phyloP scores from a whole-genome alignment of 2,888 invertebrate species.

The Acanthosepion lycidas region DNA sequence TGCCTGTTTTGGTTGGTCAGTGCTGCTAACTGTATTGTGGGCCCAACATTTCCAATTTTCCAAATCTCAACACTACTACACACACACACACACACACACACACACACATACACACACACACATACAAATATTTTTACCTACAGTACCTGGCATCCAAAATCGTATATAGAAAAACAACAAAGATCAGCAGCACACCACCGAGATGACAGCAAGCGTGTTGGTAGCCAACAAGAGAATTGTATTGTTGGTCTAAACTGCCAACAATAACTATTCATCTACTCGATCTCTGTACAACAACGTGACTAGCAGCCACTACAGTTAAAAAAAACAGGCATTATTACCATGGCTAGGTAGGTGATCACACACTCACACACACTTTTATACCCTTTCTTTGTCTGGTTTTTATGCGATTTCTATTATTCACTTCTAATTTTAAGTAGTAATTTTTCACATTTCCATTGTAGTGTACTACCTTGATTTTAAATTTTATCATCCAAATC shows the following conservation, averaged over 20 bases:
- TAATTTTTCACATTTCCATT: too few relatives aligned
- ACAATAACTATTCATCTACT: not conserved
- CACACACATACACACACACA: not conserved
- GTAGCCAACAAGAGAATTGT: not conserved
- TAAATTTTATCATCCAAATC: not conserved
- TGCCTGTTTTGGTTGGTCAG: constrained; percentile 20
- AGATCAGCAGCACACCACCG: constrained; percentile 6
- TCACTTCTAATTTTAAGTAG: not conserved
- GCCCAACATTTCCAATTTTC: not conserved
- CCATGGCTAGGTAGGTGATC: constrained; percentile 33
- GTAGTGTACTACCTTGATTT: too few relatives aligned
- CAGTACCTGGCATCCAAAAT: not conserved
- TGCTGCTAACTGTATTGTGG: not conserved
- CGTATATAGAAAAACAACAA: constrained; percentile 14
- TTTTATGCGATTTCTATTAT: not conserved
- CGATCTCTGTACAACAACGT: too few relatives aligned
- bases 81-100: not conserved
- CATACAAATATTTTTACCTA: not conserved
- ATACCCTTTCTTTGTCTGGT: not conserved
- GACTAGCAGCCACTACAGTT: constrained; percentile 8
- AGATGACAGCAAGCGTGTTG: constrained; percentile 1
- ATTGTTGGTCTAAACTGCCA: constrained; percentile 12
- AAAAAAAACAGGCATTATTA: not conserved
- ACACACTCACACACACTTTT: not conserved
- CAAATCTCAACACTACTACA: not conserved